A percentile compares a stretch with the other conserved stretches of the same genome.
Conservation (phyloP, 2,888 invertebrate species). For the Pterobdella sp. region DNA sequence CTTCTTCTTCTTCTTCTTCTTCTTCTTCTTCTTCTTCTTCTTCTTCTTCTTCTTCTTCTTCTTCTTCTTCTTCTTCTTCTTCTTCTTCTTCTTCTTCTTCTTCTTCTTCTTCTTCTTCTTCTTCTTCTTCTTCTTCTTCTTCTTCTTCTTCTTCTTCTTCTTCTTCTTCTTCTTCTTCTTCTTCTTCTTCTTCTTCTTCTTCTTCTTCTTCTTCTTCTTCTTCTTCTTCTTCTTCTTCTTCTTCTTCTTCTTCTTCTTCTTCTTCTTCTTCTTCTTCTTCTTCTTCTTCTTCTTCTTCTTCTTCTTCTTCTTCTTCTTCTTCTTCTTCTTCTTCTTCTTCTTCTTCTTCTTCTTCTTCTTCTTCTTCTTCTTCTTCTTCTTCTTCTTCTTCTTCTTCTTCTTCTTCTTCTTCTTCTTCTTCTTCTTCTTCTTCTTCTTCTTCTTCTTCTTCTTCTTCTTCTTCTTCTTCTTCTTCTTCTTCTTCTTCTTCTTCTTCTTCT, state of each 20-base stretch:
- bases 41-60: constrained; percentile 4
- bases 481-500: background rate
- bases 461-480: constrained; percentile 1
- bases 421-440: constrained; percentile 1
- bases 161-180: constrained; percentile 1
- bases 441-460: constrained; percentile 1
- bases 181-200: constrained; percentile 6
- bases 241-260: constrained; percentile 1
- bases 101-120: constrained; percentile 1
- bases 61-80: constrained; percentile 8
- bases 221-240: constrained; percentile 1
- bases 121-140: constrained; percentile 1
- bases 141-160: constrained; percentile 1
- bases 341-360: constrained; percentile 1
- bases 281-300: constrained; percentile 1
- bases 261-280: constrained; percentile 1
- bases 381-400: constrained; percentile 1
- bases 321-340: constrained; percentile 1
- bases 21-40: constrained; percentile 4
- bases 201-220: constrained; percentile 1
- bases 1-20: constrained; percentile 10
- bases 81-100: constrained; percentile 6
- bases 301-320: constrained; percentile 1
- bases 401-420: constrained; percentile 1
- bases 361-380: constrained; percentile 1